Evolutionary conservation across 2,113 vertebrate species (phyloP).

Genomic region (Ondatra zibethicus): DNA sequence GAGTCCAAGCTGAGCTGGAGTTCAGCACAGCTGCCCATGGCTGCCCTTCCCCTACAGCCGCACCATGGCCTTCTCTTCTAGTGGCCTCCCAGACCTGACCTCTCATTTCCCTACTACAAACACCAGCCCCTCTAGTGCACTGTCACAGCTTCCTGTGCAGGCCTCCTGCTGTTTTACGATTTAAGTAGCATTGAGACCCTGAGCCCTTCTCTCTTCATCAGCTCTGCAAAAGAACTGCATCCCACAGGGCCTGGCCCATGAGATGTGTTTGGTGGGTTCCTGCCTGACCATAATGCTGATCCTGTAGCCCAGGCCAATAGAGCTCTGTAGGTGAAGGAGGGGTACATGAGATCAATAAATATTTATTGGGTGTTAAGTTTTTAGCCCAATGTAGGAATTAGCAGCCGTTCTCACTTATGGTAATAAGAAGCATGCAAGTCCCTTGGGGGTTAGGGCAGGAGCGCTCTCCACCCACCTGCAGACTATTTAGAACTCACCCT

Average conservation of each 20-base stretch:
- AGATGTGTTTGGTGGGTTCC: neutral
- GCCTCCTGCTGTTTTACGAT: neutral
- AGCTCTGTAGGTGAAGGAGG: constrained; percentile 78
- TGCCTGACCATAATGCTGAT: neutral
- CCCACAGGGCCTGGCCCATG: neutral
- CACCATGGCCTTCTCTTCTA: neutral
- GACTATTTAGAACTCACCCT: neutral
- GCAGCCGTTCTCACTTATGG: constrained; percentile 68
- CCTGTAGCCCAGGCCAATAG: neutral
- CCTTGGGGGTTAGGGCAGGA: constrained; percentile 6
- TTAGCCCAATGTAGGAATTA: constrained; percentile 47
- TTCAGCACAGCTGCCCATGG: neutral
- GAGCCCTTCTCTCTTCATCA: neutral
- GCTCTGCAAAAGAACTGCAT: neutral
- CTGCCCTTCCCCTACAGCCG: neutral
- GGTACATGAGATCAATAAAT: constrained; percentile 68
- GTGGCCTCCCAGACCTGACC: neutral
- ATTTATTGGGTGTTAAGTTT: constrained; percentile 79
- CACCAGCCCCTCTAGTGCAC: neutral
- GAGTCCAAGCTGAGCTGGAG: neutral
- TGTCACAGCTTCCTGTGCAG: neutral
- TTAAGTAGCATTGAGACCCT: neutral
- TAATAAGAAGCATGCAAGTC: neutral
- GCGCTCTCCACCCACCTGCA: constrained; percentile 6
- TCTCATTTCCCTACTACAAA: neutral